Conservation (phyloP, 2,113 vertebrate species). For the Crotophaga sulcirostris region DNA sequence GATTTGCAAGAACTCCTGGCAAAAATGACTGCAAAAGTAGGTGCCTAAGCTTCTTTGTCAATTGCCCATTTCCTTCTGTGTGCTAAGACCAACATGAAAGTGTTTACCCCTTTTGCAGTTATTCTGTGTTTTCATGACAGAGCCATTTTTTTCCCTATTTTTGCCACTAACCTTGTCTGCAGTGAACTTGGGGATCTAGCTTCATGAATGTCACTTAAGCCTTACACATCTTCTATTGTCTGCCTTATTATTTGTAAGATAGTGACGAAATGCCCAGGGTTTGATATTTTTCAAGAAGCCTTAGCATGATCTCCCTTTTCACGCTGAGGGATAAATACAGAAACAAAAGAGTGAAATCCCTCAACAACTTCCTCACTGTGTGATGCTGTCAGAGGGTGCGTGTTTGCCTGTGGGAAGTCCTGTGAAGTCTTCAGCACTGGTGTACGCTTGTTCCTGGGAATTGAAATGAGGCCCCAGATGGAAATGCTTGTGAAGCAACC, state of each 20-base stretch:
- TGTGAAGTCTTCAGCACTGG: neutral
- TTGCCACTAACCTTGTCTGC: neutral
- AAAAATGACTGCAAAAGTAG: slow-evolving; percentile 97
- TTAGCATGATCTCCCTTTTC: neutral
- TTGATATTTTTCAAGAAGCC: neutral
- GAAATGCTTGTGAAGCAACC: neutral
- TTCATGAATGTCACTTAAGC: neutral
- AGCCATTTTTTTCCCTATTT: neutral
- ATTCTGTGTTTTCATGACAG: neutral
- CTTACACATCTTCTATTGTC: neutral
- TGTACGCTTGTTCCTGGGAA: neutral
- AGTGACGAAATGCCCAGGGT: neutral
- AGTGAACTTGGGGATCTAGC: neutral
- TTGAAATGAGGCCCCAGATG: neutral
- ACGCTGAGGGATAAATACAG: neutral
- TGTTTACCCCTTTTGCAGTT: slow-evolving; percentile 16
- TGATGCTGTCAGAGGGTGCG: neutral
- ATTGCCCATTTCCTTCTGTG: neutral
- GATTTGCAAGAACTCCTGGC: slow-evolving; percentile 96
- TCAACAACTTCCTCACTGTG: neutral
- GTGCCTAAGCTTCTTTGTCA: slow-evolving; percentile 46
- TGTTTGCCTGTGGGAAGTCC: neutral
- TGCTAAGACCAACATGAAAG: neutral
- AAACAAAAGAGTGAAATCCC: neutral
- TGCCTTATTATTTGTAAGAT: neutral